Base-by-base conservation (phyloP, 2,888 invertebrate species). In the Labia minor region DNA sequence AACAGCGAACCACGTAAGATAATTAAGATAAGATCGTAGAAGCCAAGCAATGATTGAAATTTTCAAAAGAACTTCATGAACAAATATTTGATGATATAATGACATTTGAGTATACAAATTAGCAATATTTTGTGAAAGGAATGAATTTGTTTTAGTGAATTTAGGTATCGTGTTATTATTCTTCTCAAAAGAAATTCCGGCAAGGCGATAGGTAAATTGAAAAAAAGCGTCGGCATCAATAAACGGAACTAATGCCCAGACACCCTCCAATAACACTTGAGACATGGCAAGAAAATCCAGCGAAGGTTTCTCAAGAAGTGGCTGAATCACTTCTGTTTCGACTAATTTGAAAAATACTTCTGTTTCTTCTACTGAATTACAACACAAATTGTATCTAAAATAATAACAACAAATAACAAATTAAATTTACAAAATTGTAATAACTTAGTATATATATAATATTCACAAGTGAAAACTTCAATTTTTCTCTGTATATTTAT, bases 271-370 rank as follows among this genome's bases (percentile, higher is more conserved):
- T 73, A 91, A 78, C 0, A 84, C 82, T 0, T 74, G 76, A 0
- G 87, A 80, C 85, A 89, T 86, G 71, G 82, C 77, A 65, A 85
- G 78, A 76, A 89, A 91, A 66, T 85, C 80, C 61, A 84, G 78
- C 0, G 82, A 82, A 1, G 83, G 83, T 62, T 81, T 79, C 65
- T 81, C 80, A 10, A 90, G 74, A 21, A 81, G 80, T 0, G 89
- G 88, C 8, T 81, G 79, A 73, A 82, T 87, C 0, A 87, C 81
- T 1, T 84, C 80, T 0, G 85, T 82, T 65, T 83, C 77, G 0
- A 83, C 68, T 10, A 79, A 76, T 61, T 73, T 71, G 72, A 86
- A 86, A 0, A 86, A 81, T 65, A 80, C 78, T 19, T 79, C 81
- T 0, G 89, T 87, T 73, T 88, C 87, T 16, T 64, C 65, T 2